phyloP scores from a whole-genome alignment of 2,113 vertebrate species.

The Archocentrus centrarchus region DNA sequence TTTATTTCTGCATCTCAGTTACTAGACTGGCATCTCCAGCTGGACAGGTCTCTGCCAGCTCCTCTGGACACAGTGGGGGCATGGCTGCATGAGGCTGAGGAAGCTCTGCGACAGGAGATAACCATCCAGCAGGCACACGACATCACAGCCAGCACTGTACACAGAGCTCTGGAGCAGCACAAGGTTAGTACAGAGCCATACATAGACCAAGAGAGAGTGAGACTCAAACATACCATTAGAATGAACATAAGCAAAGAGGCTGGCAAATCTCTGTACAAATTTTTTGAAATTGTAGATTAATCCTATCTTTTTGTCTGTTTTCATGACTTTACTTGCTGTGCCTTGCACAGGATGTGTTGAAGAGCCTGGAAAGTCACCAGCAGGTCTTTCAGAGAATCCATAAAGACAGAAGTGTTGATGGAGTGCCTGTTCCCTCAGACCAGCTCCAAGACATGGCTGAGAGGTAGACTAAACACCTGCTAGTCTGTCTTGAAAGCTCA shows the following conservation, averaged over 20 bases:
- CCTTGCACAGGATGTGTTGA: conserved; percentile 88
- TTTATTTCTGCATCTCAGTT: conserved; percentile 77
- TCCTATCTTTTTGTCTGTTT: neutral
- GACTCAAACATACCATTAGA: neutral
- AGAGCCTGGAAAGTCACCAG: conserved; percentile 90
- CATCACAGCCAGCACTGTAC: conserved; percentile 89
- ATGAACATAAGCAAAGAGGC: neutral
- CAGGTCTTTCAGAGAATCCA: conserved; percentile 94
- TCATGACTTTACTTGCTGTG: neutral
- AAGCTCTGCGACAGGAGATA: conserved; percentile 89
- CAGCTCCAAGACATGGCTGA: conserved; percentile 97
- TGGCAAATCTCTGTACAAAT: too few species aligned
- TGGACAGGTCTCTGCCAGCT: conserved; percentile 92
- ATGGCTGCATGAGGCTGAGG: conserved; percentile 92
- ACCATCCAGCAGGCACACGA: conserved; percentile 88
- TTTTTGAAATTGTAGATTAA: too few species aligned
- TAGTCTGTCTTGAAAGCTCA: neutral
- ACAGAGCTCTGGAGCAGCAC: conserved; percentile 90
- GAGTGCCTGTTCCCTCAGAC: conserved; percentile 90
- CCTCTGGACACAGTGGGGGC: conserved; percentile 90
- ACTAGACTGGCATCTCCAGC: conserved; percentile 91
- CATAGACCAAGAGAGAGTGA: neutral
- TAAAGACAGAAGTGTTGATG: conserved; percentile 89
- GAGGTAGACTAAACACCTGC: conserved; percentile 80
- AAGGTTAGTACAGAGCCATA: conserved; percentile 81